Percentiles rank a stretch among this genome's conserved stretches.
These are phyloP conservation scores for Melieria picta DNA, from an alignment of 2,888 invertebrate genomes.

Conservation along the genomic window DNA sequence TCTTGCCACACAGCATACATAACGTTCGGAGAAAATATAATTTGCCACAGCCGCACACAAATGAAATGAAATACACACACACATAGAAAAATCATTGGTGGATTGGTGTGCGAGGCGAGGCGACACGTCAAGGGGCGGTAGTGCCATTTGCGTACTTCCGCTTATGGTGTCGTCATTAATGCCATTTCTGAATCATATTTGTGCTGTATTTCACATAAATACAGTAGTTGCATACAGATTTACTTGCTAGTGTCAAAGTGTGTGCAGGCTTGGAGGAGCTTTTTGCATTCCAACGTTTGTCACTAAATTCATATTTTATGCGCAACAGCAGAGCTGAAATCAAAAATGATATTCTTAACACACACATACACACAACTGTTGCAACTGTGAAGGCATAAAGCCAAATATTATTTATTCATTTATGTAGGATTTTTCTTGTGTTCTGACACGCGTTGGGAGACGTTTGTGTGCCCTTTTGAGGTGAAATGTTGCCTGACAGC, in stretches of 20 bases:
- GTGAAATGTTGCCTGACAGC: too few relatives aligned
- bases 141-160: not conserved
- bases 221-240: too few relatives aligned
- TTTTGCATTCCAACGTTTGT: too few relatives aligned
- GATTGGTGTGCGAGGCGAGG: too few relatives aligned
- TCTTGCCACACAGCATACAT: constrained; percentile 8
- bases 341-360: not conserved
- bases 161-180: constrained; percentile 41
- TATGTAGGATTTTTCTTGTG: not conserved
- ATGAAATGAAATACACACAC: constrained; percentile 1
- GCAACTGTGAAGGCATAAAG: not conserved
- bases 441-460: not conserved
- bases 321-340: not conserved
- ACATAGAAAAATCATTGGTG: constrained; percentile 28
- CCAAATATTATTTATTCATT: constrained; percentile 2
- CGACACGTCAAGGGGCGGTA: not conserved
- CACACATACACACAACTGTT: not conserved
- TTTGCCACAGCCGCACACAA: not conserved
- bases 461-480: not conserved
- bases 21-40: not conserved
- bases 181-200: constrained; percentile 29
- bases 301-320: constrained; percentile 7
- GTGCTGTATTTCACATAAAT: too few relatives aligned
- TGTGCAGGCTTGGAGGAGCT: not conserved
- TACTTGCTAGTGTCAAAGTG: constrained; percentile 12